These are phyloP conservation scores for Rhopalosiphum maidis DNA, from an alignment of 1,140 invertebrate species.

Conservation along the genomic window DNA sequence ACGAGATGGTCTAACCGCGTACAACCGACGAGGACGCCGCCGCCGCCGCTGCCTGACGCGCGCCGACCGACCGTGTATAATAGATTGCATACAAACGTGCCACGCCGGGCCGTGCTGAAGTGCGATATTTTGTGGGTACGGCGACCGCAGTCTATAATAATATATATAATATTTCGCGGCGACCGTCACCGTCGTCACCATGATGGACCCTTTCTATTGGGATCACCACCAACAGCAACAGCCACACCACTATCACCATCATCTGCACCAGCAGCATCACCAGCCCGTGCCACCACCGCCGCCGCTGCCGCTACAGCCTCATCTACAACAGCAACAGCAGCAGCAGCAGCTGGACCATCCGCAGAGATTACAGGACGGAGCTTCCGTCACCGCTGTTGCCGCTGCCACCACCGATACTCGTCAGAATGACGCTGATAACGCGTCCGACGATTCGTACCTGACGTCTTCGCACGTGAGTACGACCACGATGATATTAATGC, in stretches of 20 bases:
- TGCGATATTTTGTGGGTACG: not conserved
- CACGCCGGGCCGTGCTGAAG: not conserved
- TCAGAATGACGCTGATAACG: slow-evolving; percentile 36
- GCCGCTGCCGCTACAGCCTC: not conserved
- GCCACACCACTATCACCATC: not conserved
- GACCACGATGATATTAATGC: not conserved
- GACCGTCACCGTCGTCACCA: not conserved
- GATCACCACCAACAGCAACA: slow-evolving; percentile 33
- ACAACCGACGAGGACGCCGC: not conserved
- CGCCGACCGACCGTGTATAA: not conserved
- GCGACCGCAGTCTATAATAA: not conserved
- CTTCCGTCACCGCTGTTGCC: not conserved
- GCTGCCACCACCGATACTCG: not conserved
- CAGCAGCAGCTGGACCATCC: not conserved
- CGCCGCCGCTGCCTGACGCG: not conserved
- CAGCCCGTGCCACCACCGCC: not conserved
- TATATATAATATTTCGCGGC: not conserved
- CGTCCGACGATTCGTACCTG: slow-evolving; percentile 49
- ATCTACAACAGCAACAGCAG: not conserved
- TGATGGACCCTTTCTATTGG: slow-evolving; percentile 52
- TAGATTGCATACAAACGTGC: not conserved
- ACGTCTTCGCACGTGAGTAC: slow-evolving; percentile 54
- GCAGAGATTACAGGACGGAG: not conserved
- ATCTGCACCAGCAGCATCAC: slow-evolving; percentile 28
- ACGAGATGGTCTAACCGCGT: not conserved